A percentile compares a stretch with the other conserved stretches of the same genome.
Evolutionary conservation across 2,113 vertebrate genomes (phyloP).

Genomic region (Larimichthys polyactis): DNA sequence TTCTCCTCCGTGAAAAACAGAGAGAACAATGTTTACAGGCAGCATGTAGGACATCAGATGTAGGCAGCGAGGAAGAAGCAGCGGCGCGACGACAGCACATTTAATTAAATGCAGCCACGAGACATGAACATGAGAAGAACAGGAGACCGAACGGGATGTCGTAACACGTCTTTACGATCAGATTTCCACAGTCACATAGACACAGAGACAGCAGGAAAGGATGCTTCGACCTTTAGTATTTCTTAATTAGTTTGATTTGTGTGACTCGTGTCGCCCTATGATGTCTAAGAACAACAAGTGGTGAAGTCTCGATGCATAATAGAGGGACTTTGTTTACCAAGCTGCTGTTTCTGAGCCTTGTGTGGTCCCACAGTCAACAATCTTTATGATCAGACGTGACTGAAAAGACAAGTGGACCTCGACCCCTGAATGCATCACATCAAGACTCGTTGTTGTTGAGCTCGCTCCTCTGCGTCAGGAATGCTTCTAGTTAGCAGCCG

Average conservation of each 20-base stretch:
- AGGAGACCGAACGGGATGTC: not conserved
- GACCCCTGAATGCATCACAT: conserved; percentile 25
- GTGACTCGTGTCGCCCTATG: not conserved
- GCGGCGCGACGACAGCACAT: conserved; percentile 17
- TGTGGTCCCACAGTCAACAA: conserved; percentile 2
- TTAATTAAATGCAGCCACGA: conserved; percentile 49
- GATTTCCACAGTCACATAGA: not conserved
- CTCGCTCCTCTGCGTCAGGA: conserved; percentile 28
- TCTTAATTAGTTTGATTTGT: not conserved
- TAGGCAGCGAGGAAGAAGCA: conserved; percentile 30
- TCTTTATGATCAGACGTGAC: conserved; percentile 11
- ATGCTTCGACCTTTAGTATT: not conserved
- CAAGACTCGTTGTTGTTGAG: not conserved
- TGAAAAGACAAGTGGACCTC: conserved; percentile 13
- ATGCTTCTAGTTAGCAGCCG: conserved; percentile 71
- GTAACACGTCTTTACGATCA: conserved; percentile 33
- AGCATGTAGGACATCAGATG: conserved; percentile 19
- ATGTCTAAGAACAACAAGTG: not conserved
- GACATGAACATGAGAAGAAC: conserved; percentile 18
- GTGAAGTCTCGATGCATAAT: not conserved
- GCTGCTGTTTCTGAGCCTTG: not conserved
- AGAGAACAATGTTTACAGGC: conserved; percentile 34
- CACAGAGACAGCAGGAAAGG: not conserved
- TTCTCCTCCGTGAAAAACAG: conserved; percentile 24
- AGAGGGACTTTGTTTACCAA: not conserved